Percentiles rank a stretch among this genome's conserved stretches.
Conservation (phyloP, 1,140 invertebrate species). For the Brachionus calyciflorus region DNA sequence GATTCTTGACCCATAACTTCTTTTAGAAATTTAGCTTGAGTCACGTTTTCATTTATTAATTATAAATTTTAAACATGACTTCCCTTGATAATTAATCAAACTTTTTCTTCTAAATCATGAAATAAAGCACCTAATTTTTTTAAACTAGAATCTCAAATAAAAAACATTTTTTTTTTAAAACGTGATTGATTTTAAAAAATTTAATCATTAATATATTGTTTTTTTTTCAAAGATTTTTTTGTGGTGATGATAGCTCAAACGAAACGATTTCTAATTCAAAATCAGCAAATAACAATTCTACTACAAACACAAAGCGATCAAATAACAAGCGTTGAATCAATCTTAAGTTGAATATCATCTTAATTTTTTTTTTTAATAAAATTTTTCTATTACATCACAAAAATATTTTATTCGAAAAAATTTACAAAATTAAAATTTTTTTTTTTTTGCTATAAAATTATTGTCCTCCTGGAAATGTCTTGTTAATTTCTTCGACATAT, state of each 20-base stretch:
- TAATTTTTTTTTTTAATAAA: neutral
- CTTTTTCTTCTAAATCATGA: too few relatives aligned
- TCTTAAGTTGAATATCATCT: too few relatives aligned
- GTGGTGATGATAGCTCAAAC: neutral
- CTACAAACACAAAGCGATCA: neutral
- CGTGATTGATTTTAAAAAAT: neutral
- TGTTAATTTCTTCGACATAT: conserved; percentile 47
- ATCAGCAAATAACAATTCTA: neutral
- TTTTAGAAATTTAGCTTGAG: too few relatives aligned
- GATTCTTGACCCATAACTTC: too few relatives aligned
- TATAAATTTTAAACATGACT: too few relatives aligned
- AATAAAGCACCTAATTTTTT: too few relatives aligned
- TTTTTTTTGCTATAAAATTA: neutral
- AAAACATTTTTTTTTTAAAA: neutral
- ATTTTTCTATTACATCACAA: neutral
- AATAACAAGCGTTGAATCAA: neutral
- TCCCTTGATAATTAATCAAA: too few relatives aligned
- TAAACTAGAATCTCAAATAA: too few relatives aligned
- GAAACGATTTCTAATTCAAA: neutral
- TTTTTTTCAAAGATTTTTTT: conserved; percentile 24
- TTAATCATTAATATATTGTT: neutral
- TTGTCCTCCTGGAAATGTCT: conserved; percentile 35
- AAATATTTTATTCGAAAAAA: conserved; percentile 12
- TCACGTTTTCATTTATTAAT: too few relatives aligned
- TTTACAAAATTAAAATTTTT: neutral